Conservation (phyloP, 37 sponge, comb jelly and placozoan species). For the Chondrosia reniformis region DNA sequence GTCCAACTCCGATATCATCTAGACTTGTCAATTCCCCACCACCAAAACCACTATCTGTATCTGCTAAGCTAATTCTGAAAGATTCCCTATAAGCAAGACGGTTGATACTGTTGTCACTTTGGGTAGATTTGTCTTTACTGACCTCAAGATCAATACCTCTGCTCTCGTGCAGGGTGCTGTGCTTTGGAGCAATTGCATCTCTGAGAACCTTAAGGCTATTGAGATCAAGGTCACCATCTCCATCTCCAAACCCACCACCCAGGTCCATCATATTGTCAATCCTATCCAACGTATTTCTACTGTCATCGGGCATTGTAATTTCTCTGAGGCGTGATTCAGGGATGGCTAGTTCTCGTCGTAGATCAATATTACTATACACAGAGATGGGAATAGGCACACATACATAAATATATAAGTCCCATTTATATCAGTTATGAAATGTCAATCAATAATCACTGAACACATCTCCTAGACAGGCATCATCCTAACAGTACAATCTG, state of each 20-base stretch:
- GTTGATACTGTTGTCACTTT: neutral
- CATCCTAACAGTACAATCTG: too few species aligned
- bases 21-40: constrained; percentile 9
- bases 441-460: too few species aligned
- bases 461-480: too few species aligned
- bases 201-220: constrained; percentile 4
- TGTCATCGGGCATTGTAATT: constrained; percentile 69
- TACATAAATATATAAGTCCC: too few species aligned
- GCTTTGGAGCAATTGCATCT: constrained; percentile 14
- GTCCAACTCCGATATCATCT: neutral
- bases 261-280: constrained; percentile 27
- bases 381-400: too few species aligned
- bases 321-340: constrained; percentile 44
- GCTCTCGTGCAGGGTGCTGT: constrained; percentile 17
- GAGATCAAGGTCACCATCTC: constrained; percentile 20
- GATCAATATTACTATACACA: constrained; percentile 22
- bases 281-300: constrained; percentile 17
- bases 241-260: constrained; percentile 42
- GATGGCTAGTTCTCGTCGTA: constrained; percentile 15
- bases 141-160: neutral
- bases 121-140: neutral
- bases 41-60: constrained; percentile 37
- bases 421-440: too few species aligned
- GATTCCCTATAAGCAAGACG: constrained; percentile 16
- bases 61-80: constrained; percentile 30